These are phyloP conservation scores for Hyppa rectilinea DNA, from an alignment of 2,888 invertebrate species.

Conservation along the genomic window DNA sequence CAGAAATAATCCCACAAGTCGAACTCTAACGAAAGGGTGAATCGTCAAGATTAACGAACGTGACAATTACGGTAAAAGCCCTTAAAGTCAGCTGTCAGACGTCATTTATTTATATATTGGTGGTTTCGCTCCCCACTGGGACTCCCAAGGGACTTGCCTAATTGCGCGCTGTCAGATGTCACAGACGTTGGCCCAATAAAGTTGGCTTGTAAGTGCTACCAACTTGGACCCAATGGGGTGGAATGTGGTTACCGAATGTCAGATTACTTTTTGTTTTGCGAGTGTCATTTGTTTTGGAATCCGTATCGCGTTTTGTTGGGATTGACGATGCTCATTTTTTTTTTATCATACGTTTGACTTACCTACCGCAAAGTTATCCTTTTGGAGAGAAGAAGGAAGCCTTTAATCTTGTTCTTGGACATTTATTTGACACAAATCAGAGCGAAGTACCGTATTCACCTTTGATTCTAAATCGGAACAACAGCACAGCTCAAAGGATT, in stretches of 20 bases:
- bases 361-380: background rate
- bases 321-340: background rate
- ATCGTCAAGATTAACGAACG: slow-evolving; percentile 65
- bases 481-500: slow-evolving; percentile 35
- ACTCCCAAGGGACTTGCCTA: slow-evolving; percentile 54
- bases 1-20: slow-evolving; percentile 65
- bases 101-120: slow-evolving; percentile 63
- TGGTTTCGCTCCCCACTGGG: slow-evolving; percentile 54
- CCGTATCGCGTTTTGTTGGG: background rate
- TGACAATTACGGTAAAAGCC: slow-evolving; percentile 71
- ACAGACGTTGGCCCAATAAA: slow-evolving; percentile 55
- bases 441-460: slow-evolving; percentile 1
- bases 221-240: slow-evolving; percentile 33
- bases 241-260: slow-evolving; percentile 22
- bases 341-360: background rate
- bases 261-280: slow-evolving; percentile 22
- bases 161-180: slow-evolving; percentile 61
- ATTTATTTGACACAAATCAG: slow-evolving; percentile 21
- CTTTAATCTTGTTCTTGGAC: background rate
- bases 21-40: slow-evolving; percentile 65
- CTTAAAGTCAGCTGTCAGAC: slow-evolving; percentile 57
- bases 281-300: slow-evolving; percentile 27
- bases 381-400: background rate
- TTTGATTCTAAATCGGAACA: slow-evolving; percentile 33
- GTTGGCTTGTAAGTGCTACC: slow-evolving; percentile 47